phyloP scores from a whole-genome alignment of 2,113 vertebrate genomes.

The Aythya baeri region DNA sequence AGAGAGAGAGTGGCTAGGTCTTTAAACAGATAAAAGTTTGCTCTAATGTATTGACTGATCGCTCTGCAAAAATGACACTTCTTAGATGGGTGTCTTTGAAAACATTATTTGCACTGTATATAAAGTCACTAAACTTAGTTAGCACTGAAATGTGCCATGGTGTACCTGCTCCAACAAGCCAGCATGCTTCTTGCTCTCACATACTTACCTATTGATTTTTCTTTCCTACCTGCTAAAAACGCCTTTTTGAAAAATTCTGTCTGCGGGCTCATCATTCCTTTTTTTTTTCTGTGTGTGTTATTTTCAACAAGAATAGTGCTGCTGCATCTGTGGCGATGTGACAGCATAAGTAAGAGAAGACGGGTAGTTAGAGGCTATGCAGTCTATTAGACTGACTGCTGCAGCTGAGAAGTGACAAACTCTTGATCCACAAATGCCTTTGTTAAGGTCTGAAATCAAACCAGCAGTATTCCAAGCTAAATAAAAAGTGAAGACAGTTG shows the following conservation, averaged over 20 bases:
- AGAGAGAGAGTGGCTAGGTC: neutral
- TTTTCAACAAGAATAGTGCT: neutral
- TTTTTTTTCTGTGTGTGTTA: accelerated
- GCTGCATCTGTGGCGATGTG: neutral
- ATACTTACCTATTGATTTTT: neutral
- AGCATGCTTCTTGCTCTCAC: neutral
- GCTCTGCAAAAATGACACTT: neutral
- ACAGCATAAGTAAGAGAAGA: neutral
- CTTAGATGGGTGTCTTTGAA: neutral
- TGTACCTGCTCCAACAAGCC: neutral
- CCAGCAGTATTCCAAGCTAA: neutral
- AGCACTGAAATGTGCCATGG: accelerated
- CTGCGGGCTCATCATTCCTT: neutral
- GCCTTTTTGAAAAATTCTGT: neutral
- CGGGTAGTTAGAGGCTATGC: neutral
- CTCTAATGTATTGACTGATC: neutral
- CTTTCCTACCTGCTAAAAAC: neutral
- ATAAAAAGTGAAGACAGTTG: accelerated
- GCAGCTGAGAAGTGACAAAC: neutral
- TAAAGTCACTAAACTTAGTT: neutral
- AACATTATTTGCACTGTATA: neutral
- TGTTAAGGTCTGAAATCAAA: neutral
- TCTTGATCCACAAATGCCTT: neutral
- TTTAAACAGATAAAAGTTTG: neutral
- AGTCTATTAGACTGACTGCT: neutral